A percentile compares a stretch with the other conserved stretches of the same genome.
These are phyloP conservation scores for Ennomos fuscantarius DNA, from an alignment of 2,888 invertebrate genomes.

Conservation along the genomic window DNA sequence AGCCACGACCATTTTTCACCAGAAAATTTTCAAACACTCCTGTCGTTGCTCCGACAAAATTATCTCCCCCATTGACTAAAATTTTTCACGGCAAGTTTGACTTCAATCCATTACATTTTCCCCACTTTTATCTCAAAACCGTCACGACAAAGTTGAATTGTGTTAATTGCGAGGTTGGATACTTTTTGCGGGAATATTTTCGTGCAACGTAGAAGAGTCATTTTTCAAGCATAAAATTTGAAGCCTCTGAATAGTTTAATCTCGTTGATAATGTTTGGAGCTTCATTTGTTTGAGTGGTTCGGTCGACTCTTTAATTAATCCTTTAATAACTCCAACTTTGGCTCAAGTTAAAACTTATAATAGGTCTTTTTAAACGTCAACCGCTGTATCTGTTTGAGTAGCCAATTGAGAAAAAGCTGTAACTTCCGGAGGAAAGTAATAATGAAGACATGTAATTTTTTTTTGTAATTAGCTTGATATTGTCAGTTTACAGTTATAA, in stretches of 20 bases:
- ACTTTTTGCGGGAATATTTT: constrained; percentile 62
- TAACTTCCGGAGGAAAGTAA: no score
- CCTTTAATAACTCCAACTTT: constrained; percentile 26
- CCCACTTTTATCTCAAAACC: constrained; percentile 73
- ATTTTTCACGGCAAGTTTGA: constrained; percentile 82
- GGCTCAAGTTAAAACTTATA: constrained; percentile 4
- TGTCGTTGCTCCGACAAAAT: constrained; percentile 69
- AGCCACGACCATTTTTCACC: constrained; percentile 67
- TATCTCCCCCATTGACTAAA: constrained; percentile 81
- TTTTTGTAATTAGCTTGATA: no score
- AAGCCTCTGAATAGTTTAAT: constrained; percentile 43
- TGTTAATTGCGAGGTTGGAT: constrained; percentile 73
- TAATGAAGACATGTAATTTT: no score
- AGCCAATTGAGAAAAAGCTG: neutral
- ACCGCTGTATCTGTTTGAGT: neutral
- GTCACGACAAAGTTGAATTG: constrained; percentile 72
- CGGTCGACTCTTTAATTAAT: constrained; percentile 29
- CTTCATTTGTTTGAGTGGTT: constrained; percentile 38
- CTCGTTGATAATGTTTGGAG: constrained; percentile 37
- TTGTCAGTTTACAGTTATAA: no score
- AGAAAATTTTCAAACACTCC: constrained; percentile 74
- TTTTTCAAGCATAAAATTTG: constrained; percentile 51
- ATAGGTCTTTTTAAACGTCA: neutral
- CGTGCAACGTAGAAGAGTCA: constrained; percentile 50
- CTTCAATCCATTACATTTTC: constrained; percentile 80